phyloP scores from a whole-genome alignment of 2,113 vertebrate genomes.

The Rhinogobius similis region DNA sequence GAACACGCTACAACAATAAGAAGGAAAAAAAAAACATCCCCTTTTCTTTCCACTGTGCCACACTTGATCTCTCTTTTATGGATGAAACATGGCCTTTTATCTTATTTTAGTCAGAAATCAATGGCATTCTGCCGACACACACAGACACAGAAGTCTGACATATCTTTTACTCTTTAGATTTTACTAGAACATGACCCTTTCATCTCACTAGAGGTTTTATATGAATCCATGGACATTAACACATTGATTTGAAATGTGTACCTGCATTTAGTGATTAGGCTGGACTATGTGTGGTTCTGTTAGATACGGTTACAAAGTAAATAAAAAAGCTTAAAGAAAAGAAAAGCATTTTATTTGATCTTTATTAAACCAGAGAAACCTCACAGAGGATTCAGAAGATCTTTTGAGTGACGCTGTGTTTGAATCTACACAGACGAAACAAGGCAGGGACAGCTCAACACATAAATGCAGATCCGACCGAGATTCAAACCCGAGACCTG shows the following conservation, averaged over 20 bases:
- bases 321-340: background rate
- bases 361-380: background rate
- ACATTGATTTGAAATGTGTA: conserved; percentile 67
- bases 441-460: too few species aligned
- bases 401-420: too few species aligned
- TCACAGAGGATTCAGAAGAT: too few species aligned
- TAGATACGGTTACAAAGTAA: conserved; percentile 47
- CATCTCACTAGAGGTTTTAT: conserved; percentile 29
- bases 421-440: too few species aligned
- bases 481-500: too few species aligned
- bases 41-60: conserved; percentile 30
- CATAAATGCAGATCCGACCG: too few species aligned
- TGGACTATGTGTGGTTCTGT: conserved; percentile 52
- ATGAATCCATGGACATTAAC: conserved; percentile 50
- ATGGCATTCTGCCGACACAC: conserved; percentile 60
- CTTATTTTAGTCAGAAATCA: conserved; percentile 72
- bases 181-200: conserved; percentile 62
- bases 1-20: background rate
- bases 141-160: conserved; percentile 60
- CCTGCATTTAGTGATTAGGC: conserved; percentile 53
- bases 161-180: conserved; percentile 69
- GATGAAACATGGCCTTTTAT: conserved; percentile 55
- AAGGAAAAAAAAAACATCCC: conserved; percentile 4
- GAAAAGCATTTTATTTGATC: conserved; percentile 8
- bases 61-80: conserved; percentile 70